These are phyloP conservation scores for Aromia moschata DNA, from an alignment of 2,888 invertebrate genomes.

Conservation along the genomic window DNA sequence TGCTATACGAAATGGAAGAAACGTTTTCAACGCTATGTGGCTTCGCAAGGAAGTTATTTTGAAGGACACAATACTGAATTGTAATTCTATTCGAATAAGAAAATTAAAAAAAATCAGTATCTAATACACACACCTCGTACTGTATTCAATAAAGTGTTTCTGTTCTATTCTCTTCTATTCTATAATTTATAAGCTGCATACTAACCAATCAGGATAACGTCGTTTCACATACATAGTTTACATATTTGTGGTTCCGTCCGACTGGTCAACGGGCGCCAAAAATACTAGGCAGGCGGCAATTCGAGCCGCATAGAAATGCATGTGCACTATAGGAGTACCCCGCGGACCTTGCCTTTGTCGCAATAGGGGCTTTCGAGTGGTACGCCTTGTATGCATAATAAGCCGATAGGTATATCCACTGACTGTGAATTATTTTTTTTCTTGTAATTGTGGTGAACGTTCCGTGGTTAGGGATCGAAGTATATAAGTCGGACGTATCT, in stretches of 20 bases:
- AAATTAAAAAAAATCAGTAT: no score
- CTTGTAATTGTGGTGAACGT: slow-evolving; percentile 53
- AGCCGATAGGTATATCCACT: slow-evolving; percentile 41
- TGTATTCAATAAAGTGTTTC: no score
- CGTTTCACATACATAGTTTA: slow-evolving; percentile 19
- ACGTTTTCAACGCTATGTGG: no score
- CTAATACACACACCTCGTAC: no score
- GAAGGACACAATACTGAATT: no score
- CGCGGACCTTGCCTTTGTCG: slow-evolving; percentile 51
- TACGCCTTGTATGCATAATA: slow-evolving; percentile 53
- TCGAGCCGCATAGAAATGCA: slow-evolving; percentile 39
- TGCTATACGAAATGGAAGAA: no score
- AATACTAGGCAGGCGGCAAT: slow-evolving; percentile 41
- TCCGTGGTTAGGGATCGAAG: slow-evolving; percentile 47
- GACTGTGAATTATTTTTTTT: slow-evolving; percentile 43
- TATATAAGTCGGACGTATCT: slow-evolving; percentile 50
- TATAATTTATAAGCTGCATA: no score
- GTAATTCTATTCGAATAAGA: no score
- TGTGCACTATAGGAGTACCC: slow-evolving; percentile 26
- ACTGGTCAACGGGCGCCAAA: slow-evolving; percentile 47
- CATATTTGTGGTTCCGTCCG: slow-evolving; percentile 39
- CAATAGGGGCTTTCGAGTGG: slow-evolving; percentile 52
- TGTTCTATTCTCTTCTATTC: no score
- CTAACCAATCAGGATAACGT: slow-evolving; percentile 8
- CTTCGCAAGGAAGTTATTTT: no score